Conservation (phyloP, 1,140 invertebrate species). For the Pygmarrhopalites habei region DNA sequence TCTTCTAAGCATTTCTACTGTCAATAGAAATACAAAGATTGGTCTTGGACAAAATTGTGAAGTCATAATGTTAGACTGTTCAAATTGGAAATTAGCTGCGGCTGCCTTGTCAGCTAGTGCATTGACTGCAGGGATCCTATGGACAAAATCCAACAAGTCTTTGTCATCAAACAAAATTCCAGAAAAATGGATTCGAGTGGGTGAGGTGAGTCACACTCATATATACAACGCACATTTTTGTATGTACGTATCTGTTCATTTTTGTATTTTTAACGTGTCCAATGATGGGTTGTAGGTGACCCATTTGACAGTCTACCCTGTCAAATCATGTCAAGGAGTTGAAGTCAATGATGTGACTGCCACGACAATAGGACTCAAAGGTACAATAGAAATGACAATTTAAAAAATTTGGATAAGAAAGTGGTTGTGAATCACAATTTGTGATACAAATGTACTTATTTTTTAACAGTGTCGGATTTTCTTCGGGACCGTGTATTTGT, state of each 20-base stretch:
- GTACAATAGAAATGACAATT: background rate
- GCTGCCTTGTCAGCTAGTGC: background rate
- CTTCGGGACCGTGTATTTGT: conserved; percentile 35
- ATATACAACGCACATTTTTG: too few relatives aligned
- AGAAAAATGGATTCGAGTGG: conserved; percentile 26
- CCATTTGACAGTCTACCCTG: too few relatives aligned
- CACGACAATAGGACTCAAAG: conserved; percentile 25
- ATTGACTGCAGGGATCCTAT: background rate
- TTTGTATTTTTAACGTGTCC: too few relatives aligned
- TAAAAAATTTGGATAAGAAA: background rate
- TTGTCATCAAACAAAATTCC: conserved; percentile 14
- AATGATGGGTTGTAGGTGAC: too few relatives aligned
- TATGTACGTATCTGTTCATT: too few relatives aligned
- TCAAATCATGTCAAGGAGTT: conserved; percentile 25
- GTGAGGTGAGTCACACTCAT: conserved; percentile 14
- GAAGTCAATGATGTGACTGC: conserved; percentile 17
- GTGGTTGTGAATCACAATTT: background rate
- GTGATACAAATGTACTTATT: too few relatives aligned
- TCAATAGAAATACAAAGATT: too few relatives aligned
- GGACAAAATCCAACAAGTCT: background rate
- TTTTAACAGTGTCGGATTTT: conserved; percentile 15
- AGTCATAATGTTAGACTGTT: background rate
- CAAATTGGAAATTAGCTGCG: background rate
- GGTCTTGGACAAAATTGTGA: too few relatives aligned
- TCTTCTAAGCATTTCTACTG: too few relatives aligned